Conservation (phyloP, 2,797 vertebrate species). For the Triplophysa yarkandensis region DNA sequence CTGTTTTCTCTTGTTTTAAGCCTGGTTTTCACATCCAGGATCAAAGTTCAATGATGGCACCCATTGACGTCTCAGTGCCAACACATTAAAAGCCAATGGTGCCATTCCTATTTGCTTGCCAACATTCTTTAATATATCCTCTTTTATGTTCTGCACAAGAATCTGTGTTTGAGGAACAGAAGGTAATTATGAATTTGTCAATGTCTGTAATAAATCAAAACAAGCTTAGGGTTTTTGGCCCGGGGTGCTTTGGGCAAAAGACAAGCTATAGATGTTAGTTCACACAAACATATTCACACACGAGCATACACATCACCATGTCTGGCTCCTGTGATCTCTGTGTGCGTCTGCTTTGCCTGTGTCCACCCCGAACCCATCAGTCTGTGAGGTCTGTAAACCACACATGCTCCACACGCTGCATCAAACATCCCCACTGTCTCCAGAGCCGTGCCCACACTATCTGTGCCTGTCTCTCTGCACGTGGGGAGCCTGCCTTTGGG, state of each 20-base stretch:
- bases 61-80: too few relatives aligned
- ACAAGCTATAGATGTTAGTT: conserved; percentile 40
- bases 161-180: neutral
- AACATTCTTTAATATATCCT: too few relatives aligned
- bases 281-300: conserved; percentile 28
- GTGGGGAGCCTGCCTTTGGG: conserved; percentile 47
- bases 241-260: conserved; percentile 38
- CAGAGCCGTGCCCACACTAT: conserved; percentile 38
- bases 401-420: conserved; percentile 45
- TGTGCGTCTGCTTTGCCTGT: conserved; percentile 55
- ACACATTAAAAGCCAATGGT: too few relatives aligned
- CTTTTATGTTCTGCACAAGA: too few relatives aligned
- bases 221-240: neutral
- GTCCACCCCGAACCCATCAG: conserved; percentile 52
- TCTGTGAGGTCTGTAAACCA: conserved; percentile 65
- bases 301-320: conserved; percentile 30
- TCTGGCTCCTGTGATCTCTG: conserved; percentile 58
- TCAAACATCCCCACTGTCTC: conserved; percentile 46
- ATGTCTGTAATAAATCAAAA: conserved; percentile 3
- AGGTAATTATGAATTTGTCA: neutral
- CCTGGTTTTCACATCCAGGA: too few relatives aligned
- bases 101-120: too few relatives aligned
- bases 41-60: too few relatives aligned
- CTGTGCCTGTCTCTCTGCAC: conserved; percentile 30
- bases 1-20: too few relatives aligned